A percentile compares a stretch with the other conserved stretches of the same genome.
Evolutionary conservation across 2,113 vertebrate genomes (phyloP).

Genomic region (Actinemys pallida): DNA sequence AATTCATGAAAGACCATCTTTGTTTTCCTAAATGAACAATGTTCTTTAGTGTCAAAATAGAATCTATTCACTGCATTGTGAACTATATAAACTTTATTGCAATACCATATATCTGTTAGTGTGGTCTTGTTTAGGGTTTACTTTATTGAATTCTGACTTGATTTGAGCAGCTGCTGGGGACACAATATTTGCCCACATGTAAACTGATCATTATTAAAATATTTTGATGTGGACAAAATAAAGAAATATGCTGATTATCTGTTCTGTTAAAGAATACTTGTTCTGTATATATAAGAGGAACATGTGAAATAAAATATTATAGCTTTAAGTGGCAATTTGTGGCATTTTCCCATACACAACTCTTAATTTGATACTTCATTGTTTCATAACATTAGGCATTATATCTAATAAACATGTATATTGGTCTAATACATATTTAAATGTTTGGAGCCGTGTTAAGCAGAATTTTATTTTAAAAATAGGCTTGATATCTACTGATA

Average conservation of each 20-base stretch:
- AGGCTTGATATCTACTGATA: not conserved
- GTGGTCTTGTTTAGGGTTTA: constrained; percentile 21
- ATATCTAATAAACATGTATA: constrained; percentile 7
- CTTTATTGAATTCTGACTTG: constrained; percentile 23
- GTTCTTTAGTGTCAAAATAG: constrained; percentile 42
- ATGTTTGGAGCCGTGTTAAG: constrained; percentile 10
- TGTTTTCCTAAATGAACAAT: constrained; percentile 70
- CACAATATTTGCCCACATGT: not conserved
- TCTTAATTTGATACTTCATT: not conserved
- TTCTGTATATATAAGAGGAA: not conserved
- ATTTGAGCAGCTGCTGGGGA: constrained; percentile 18
- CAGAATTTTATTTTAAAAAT: not conserved
- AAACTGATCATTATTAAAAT: not conserved
- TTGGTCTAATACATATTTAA: constrained; percentile 15
- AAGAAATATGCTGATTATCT: not conserved
- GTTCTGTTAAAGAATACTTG: not conserved
- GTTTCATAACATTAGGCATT: not conserved
- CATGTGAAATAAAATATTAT: constrained; percentile 21
- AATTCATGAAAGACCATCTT: constrained; percentile 65
- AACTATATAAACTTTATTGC: constrained; percentile 39
- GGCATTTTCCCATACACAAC: not conserved
- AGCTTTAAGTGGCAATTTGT: not conserved
- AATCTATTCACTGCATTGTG: constrained; percentile 31
- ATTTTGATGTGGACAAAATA: constrained; percentile 1
- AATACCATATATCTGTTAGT: not conserved